Conservation (phyloP, 2,888 invertebrate genomes). For the Neoaliturus tenellus region DNA sequence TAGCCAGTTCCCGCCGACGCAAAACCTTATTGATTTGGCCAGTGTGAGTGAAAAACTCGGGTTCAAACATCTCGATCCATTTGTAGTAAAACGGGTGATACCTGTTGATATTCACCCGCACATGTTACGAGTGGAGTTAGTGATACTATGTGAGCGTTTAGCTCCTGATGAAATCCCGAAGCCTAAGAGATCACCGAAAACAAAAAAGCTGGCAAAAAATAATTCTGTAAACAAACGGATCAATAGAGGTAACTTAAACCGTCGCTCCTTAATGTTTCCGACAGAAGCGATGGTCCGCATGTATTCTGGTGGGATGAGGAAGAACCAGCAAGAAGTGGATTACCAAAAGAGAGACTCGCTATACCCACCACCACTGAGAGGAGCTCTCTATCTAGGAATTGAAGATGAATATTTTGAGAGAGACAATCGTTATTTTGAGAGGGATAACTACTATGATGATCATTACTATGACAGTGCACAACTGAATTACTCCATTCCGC, state of each 20-base stretch:
- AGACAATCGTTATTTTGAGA: background rate
- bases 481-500: background rate
- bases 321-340: constrained; percentile 18
- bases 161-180: constrained; percentile 64
- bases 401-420: background rate
- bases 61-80: constrained; percentile 73
- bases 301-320: background rate
- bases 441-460: background rate
- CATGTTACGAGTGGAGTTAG: constrained; percentile 77
- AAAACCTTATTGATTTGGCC: constrained; percentile 73
- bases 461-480: background rate
- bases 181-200: constrained; percentile 51
- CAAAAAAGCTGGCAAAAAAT: background rate
- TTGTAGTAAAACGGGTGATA: constrained; percentile 74
- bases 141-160: constrained; percentile 73
- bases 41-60: constrained; percentile 68
- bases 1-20: constrained; percentile 73
- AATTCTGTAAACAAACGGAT: background rate
- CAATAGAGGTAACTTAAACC: background rate
- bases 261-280: background rate
- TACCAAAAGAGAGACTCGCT: constrained; percentile 51
- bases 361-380: constrained; percentile 55
- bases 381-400: constrained; percentile 46
- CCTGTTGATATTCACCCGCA: constrained; percentile 80
- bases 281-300: constrained; percentile 35